Evolutionary conservation across 2,113 vertebrate genomes (phyloP), one percentile per base, ranked within the genome.

Genomic region (Etheostoma cragini): DNA sequence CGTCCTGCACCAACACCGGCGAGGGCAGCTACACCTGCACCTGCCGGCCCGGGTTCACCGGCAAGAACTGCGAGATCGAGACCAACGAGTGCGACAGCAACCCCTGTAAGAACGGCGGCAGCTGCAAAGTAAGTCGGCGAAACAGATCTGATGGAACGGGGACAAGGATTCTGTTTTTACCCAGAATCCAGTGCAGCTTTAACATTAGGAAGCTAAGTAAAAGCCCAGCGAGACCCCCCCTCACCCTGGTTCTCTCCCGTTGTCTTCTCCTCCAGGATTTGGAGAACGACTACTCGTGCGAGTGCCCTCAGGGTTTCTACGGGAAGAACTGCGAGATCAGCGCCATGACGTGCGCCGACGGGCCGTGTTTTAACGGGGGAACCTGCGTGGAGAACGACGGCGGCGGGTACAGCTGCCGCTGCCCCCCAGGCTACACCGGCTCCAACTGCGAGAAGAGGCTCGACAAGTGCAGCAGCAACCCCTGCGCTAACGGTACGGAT

Each of bases 371-470:
- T 77, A 97, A 97, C 0, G 94, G 95, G 0, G 97, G 97, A n/a
- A 95, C 96, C n/a, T 98, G 97, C 33, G 57, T 88, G 0, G 93
- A 95, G 64, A 93, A 90, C 12, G 76, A 24, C 0, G 38, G 68
- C 0, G 96, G 95, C 0, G 95, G 96, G 1, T 98, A 98, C 80
- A 82, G 85, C 45, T 98, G 97, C 87, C 94, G 62, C 57, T 98
- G 97, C 90, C 96, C 92, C 0, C 0, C 88, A 0, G 91, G 93
- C 5, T 98, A 94, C 93, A 96, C 94, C 0, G 97, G 97, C 68
- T 97, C 96, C 89, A 98, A 98, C 93, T 98, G 97, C 8, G 97
- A 98, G 94, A 98, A 96, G 93, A 97, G 94, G 82, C 90, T 95
- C 1, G 97, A 96, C 84, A 91, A 94, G 6, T 98, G 97, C 92